Evolutionary conservation across 1,140 invertebrate genomes (phyloP), one percentile per base, ranked within the genome.

Genomic region (Ceratina australensis): DNA sequence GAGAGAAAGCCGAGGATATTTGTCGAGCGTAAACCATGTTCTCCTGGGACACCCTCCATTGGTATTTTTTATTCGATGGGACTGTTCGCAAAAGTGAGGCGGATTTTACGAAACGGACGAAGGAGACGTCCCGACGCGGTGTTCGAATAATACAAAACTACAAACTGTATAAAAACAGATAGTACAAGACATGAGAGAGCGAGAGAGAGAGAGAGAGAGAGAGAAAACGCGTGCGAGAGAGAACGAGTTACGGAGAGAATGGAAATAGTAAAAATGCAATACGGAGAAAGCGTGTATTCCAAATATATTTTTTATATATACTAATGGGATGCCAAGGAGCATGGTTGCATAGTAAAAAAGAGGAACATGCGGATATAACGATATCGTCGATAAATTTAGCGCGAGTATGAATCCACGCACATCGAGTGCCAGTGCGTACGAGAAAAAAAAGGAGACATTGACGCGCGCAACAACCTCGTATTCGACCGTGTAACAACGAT

Each of bases 261-360:
- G 28, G 22, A 87, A 86, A 87, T 61, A 80, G 77, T 88, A 89
- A 88, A 89, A 60, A 90, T 89, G 88, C 88, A 87, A 89, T 90
- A 89, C 82, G 87, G 84, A 77, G 66, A 90, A 89, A 89, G 87
- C 89, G 90, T 87, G 88, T 91, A 90, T 89, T 90, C 86, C 86
- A 89, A 77, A 77, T 77, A 90, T 91, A 92, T 92, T 91, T 92
- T 91, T 92, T 92, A 90, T 92, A 92, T 91, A 90, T 90, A 86
- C 87, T 87, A 88, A 90, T 83, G 88, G 84, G 86, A 90, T 89
- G 87, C 84, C 83, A 86, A 87, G 83, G 81, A 86, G 85, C 87
- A 86, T 86, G 85, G 82, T 85, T 81, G 64, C 75, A 78, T 85
- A 78, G 64, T 78, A 83, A 88, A 84, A 47, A 33, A 5, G 28